These are phyloP conservation scores for Chironomus tepperi DNA, from an alignment of 1,140 invertebrate species.

Conservation along the genomic window DNA sequence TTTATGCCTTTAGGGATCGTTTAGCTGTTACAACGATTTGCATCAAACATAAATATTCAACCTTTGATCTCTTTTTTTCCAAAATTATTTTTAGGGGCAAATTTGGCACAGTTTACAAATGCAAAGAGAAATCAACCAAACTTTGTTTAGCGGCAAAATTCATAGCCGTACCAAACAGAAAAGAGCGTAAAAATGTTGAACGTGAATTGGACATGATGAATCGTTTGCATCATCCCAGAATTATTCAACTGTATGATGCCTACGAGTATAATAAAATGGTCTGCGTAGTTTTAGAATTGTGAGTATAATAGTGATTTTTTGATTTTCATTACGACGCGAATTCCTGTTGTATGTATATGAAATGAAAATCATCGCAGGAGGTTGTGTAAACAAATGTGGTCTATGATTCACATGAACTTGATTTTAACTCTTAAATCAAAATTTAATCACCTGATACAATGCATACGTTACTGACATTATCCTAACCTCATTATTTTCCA, in stretches of 20 bases:
- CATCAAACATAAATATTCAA: background rate
- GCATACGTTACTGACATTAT: background rate
- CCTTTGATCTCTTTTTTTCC: background rate
- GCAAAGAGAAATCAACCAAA: constrained; percentile 71
- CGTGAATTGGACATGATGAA: constrained; percentile 96
- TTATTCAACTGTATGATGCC: constrained; percentile 94
- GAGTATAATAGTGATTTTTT: constrained; percentile 45
- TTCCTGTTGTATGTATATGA: too few relatives aligned
- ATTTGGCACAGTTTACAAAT: constrained; percentile 94
- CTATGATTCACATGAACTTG: background rate
- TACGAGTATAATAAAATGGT: constrained; percentile 88
- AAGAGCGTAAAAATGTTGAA: constrained; percentile 84
- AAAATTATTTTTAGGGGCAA: constrained; percentile 67
- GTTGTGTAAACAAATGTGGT: too few relatives aligned
- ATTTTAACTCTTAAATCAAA: too few relatives aligned
- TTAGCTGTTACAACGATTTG: background rate
- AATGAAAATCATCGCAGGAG: too few relatives aligned
- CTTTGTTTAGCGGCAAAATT: constrained; percentile 87
- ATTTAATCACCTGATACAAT: background rate
- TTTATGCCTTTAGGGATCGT: background rate
- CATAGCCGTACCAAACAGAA: constrained; percentile 70
- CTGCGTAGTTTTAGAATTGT: constrained; percentile 94
- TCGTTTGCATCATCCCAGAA: constrained; percentile 79
- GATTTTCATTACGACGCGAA: constrained; percentile 29
- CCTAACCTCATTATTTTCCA: constrained; percentile 37